These are phyloP conservation scores for Dusona sp. DNA, from an alignment of 2,888 invertebrate genomes.

Conservation along the genomic window DNA sequence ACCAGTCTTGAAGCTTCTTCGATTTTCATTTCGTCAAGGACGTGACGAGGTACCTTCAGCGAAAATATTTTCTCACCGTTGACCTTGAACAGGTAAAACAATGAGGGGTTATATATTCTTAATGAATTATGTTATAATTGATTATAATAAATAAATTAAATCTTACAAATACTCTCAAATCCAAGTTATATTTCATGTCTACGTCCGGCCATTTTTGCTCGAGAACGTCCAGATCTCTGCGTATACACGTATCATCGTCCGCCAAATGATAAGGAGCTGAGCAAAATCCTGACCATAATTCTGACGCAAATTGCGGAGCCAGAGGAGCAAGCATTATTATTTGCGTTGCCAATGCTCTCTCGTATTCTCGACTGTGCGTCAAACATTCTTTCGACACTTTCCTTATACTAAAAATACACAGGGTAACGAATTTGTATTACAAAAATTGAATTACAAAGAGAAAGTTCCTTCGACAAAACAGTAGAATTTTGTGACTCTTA, in stretches of 20 bases:
- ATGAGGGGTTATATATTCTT: background rate
- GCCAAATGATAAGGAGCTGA: conserved; percentile 86
- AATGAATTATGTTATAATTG: background rate
- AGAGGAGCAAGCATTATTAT: conserved; percentile 95
- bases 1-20: conserved; percentile 86
- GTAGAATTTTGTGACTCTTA: background rate
- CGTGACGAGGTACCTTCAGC: conserved; percentile 85
- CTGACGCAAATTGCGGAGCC: conserved; percentile 96
- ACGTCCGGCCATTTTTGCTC: conserved; percentile 92
- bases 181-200: conserved; percentile 89
- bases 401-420: conserved; percentile 73
- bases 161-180: conserved; percentile 88
- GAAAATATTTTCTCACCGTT: conserved; percentile 86
- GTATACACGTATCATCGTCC: conserved; percentile 84
- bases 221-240: conserved; percentile 90
- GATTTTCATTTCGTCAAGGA: conserved; percentile 86
- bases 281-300: conserved; percentile 93
- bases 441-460: background rate
- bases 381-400: conserved; percentile 88
- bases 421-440: background rate
- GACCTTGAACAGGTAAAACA: conserved; percentile 81
- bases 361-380: conserved; percentile 90
- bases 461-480: conserved; percentile 1
- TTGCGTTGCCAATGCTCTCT: conserved; percentile 91
- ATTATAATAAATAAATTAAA: background rate